Base-by-base conservation (phyloP, 2,113 vertebrate genomes). In the Oreocharis arfaki region DNA sequence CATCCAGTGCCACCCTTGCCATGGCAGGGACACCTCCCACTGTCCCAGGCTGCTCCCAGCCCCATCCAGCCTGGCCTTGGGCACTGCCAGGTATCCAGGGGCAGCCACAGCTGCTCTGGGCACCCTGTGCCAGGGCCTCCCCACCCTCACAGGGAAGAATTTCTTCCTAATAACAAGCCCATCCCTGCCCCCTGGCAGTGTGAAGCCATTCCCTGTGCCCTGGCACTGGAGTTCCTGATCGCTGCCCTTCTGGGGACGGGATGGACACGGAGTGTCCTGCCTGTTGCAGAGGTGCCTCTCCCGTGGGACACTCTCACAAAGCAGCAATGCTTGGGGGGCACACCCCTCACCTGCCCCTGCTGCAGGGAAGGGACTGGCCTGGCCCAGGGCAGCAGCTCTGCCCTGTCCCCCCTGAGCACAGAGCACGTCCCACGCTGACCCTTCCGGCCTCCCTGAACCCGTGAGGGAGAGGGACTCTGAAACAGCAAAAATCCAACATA, bases 1-100 rank as follows among this genome's bases (percentile, higher is more conserved):
- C 44, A 28, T 1, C 44, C 15, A 1, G 3, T 33, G 1, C 22
- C 37, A 20, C 10, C 23, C 13, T n/a, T 19, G 53, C 39, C 33
- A 7, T 20, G 23, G 55, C 65, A 79, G 67, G 50, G 52, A 67
- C 77, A 13, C 27, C 37, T 89, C 0, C 27, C 44, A 16, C 32
- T 7, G 7, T 22, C 32, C 67, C 76, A 73, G 67, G 50, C 3
- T 42, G 57, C 26, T 64, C 57, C 60, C 0, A 44, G 22, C 17
- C 61, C 35, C 1, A 1, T 44, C 46, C 56, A 56, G 1, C 32
- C 67, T 33, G 44, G 59, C 35, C 50, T 50, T 16, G 59, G 33
- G 0, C 52, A 65, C 10, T 74, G 1, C 44, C 60, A 89, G 53
- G 60, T 53, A 53, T 75, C 46, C 73, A 60, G 60, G 33, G 28